Evolutionary conservation across 1,140 invertebrate species (phyloP).

Genomic region (Atopsyche davidsoni): DNA sequence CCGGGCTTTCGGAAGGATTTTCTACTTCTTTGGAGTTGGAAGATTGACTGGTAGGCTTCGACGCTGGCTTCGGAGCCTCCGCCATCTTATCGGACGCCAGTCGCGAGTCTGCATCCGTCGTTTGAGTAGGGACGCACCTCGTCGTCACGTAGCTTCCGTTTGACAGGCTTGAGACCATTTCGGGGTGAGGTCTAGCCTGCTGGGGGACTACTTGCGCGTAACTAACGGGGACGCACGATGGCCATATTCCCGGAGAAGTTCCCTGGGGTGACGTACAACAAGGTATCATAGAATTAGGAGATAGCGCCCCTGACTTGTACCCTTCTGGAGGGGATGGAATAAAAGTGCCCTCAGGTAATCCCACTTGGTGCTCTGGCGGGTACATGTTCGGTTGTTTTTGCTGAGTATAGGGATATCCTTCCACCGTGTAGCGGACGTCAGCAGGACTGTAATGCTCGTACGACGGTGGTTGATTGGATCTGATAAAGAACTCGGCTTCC

Average conservation of each 20-base stretch:
- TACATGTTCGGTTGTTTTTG: constrained; percentile 42
- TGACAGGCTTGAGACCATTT: constrained; percentile 34
- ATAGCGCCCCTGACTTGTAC: constrained; percentile 49
- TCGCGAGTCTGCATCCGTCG: constrained; percentile 42
- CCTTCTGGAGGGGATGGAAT: constrained; percentile 65
- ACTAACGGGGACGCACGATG: constrained; percentile 26
- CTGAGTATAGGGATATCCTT: constrained; percentile 63
- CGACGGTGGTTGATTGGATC: constrained; percentile 35
- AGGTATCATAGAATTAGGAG: constrained; percentile 32
- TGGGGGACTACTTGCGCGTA: constrained; percentile 23
- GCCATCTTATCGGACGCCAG: constrained; percentile 37
- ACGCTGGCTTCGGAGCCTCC: constrained; percentile 28
- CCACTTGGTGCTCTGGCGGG: constrained; percentile 39
- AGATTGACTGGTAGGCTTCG: constrained; percentile 41
- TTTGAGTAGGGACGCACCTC: constrained; percentile 54
- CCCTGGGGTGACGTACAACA: constrained; percentile 32
- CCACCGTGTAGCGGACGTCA: constrained; percentile 69
- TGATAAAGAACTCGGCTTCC: constrained; percentile 56
- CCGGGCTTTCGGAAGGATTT: constrained; percentile 73
- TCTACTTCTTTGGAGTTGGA: constrained; percentile 48
- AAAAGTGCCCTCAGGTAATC: constrained; percentile 52
- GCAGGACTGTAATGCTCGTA: constrained; percentile 52
- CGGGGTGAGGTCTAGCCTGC: constrained; percentile 14
- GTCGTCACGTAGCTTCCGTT: constrained; percentile 28
- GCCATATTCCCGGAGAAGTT: constrained; percentile 24